phyloP scores from a whole-genome alignment of 2,797 vertebrate species.

The Micropoecilia bifurca region DNA sequence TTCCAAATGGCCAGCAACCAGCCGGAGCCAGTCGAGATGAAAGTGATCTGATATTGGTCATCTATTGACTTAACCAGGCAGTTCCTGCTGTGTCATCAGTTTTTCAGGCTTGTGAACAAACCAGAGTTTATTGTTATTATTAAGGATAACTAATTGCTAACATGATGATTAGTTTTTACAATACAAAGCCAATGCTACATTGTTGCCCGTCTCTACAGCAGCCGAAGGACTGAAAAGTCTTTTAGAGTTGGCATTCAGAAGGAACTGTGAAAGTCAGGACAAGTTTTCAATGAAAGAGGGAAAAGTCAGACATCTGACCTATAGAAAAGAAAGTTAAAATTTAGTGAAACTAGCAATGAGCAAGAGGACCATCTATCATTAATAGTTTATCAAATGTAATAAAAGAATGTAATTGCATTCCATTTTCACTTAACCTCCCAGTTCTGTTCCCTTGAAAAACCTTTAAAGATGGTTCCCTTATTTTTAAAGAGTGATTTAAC shows the following conservation, averaged over 20 bases:
- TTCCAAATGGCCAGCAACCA: neutral
- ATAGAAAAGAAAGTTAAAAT: neutral
- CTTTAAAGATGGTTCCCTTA: neutral
- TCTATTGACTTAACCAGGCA: neutral
- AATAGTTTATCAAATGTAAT: neutral
- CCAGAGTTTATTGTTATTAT: neutral
- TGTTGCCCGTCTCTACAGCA: neutral
- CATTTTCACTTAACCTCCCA: neutral
- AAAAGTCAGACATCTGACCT: neutral
- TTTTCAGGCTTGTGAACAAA: neutral
- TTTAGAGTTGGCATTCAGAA: neutral
- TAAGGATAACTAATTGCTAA: neutral
- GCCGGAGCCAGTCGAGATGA: neutral
- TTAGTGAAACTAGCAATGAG: neutral
- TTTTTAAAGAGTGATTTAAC: neutral
- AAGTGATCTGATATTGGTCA: neutral
- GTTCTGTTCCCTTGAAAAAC: neutral
- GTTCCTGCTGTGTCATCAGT: neutral
- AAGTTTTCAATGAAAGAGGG: neutral
- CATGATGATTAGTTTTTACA: neutral
- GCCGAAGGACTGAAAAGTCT: neutral
- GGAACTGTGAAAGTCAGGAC: neutral
- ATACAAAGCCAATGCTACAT: neutral
- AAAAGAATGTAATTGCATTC: neutral
- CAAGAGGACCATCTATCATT: neutral